Conservation (phyloP, 2,797 vertebrate species). For the Emydoidea blandingii region DNA sequence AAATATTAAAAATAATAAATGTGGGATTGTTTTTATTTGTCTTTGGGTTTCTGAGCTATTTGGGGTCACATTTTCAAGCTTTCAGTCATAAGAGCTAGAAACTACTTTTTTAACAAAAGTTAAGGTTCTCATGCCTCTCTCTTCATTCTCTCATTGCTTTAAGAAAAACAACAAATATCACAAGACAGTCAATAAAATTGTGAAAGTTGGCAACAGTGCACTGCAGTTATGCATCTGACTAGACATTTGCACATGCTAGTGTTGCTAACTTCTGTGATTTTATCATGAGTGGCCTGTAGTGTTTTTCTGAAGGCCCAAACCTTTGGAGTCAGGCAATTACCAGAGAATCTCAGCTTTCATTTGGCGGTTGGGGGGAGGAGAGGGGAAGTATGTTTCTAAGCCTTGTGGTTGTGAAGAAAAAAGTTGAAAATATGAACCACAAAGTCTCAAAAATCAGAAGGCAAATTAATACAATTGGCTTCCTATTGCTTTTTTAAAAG, state of each 20-base stretch:
- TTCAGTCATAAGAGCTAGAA: background rate
- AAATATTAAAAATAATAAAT: background rate
- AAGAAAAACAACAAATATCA: background rate
- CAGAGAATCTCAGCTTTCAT: conserved; percentile 31
- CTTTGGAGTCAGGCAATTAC: background rate
- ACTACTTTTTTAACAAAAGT: background rate
- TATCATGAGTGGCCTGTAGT: conserved; percentile 22
- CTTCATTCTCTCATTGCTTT: background rate
- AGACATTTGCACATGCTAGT: background rate
- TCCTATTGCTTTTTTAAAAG: background rate
- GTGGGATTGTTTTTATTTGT: background rate
- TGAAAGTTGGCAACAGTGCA: background rate
- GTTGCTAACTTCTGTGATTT: background rate
- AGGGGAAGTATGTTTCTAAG: background rate
- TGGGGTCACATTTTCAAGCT: background rate
- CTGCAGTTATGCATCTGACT: background rate
- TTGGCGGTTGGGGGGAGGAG: background rate
- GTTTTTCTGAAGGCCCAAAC: background rate
- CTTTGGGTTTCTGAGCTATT: background rate
- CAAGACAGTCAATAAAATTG: background rate
- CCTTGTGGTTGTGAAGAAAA: background rate
- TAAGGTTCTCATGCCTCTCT: background rate
- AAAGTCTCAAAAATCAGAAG: background rate
- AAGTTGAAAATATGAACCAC: background rate
- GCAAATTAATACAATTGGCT: background rate